Conservation (phyloP, 37 sponge, comb jelly and placozoan genomes). For the Chondrosia reniformis region DNA sequence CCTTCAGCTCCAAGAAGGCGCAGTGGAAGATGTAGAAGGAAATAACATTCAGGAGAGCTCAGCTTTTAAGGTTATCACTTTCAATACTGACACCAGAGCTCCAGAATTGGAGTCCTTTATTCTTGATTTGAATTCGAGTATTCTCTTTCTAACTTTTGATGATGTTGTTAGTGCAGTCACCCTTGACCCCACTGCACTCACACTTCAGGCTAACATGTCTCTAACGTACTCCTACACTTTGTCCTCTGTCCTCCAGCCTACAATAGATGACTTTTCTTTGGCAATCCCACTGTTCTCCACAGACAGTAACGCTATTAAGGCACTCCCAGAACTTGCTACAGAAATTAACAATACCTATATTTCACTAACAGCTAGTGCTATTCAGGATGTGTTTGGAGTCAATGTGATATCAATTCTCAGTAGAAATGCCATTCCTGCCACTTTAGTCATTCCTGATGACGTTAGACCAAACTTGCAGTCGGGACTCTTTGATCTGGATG, state of each 20-base stretch:
- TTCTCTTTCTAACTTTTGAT: constrained; percentile 52
- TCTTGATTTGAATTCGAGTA: constrained; percentile 60
- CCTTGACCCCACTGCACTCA: constrained; percentile 33
- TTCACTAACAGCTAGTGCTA: constrained; percentile 56
- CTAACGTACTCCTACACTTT: constrained; percentile 41
- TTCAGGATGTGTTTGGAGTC: constrained; percentile 49
- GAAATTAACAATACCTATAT: constrained; percentile 60
- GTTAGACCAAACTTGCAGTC: constrained; percentile 34
- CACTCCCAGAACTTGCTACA: constrained; percentile 60
- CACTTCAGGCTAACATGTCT: constrained; percentile 39
- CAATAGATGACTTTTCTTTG: constrained; percentile 41
- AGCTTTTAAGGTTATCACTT: constrained; percentile 7
- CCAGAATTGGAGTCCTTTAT: constrained; percentile 49
- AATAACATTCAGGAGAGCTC: constrained; percentile 2
- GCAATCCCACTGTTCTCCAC: constrained; percentile 18
- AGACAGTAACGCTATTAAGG: constrained; percentile 73
- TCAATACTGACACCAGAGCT: constrained; percentile 32
- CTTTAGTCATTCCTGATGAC: constrained; percentile 41
- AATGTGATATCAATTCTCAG: constrained; percentile 52
- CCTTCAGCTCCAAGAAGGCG: constrained; percentile 32
- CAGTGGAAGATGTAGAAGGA: constrained; percentile 47
- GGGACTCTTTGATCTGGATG: constrained; percentile 50
- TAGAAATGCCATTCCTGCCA: constrained; percentile 44
- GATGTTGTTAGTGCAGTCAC: constrained; percentile 48
- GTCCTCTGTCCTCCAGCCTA: constrained; percentile 20